Evolutionary conservation across 1,140 invertebrate species (phyloP), one percentile per base, ranked within the genome.

Genomic region (Drosophila bifasciata): DNA sequence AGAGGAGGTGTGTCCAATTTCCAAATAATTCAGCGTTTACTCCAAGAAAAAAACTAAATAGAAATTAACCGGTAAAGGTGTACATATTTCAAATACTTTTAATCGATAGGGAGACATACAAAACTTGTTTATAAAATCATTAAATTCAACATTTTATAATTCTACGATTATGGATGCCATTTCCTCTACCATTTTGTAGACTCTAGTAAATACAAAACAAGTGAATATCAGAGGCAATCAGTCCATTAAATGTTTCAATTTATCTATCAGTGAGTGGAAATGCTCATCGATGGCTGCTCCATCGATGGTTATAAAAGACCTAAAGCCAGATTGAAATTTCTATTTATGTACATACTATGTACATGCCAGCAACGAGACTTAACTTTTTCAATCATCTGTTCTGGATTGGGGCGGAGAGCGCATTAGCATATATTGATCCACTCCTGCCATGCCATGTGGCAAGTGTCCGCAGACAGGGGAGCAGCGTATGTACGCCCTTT

Each of bases 371-470:
- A 56, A 23, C 21, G 5, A 43, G 25, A 39, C 62, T 58, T 15
- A 41, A 41, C 23, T 45, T 40, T 40, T 68, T 39, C 48, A 53
- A 50, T 50, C 46, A 70, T 59, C 40, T 59, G 23, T 11, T 2
- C 21, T 7, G 5, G 21, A n/a, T 7, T 28, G 25, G 40, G 28
- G 19, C 15, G 40, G 44, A 11, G 25, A 8, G 13, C 19, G 46
- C 59, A 84, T 85, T 85, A 62, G 80, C 81, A 86, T 86, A 69
- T 85, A 85, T 85, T 80, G 80, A 85, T 85, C 57, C 49, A 58
- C 23, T 61, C 45, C 49, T 9, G 39, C 40, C 49, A n/a, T 13
- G 39, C 15, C 55, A 19, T 28, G 23, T 23, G 28, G 41, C 25
- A 23, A 23, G 23, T 23, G 60, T 28, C 48, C 25, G 25, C 60